Evolutionary conservation across 1,140 invertebrate species (phyloP).

Genomic region (Dinoponera quadriceps): DNA sequence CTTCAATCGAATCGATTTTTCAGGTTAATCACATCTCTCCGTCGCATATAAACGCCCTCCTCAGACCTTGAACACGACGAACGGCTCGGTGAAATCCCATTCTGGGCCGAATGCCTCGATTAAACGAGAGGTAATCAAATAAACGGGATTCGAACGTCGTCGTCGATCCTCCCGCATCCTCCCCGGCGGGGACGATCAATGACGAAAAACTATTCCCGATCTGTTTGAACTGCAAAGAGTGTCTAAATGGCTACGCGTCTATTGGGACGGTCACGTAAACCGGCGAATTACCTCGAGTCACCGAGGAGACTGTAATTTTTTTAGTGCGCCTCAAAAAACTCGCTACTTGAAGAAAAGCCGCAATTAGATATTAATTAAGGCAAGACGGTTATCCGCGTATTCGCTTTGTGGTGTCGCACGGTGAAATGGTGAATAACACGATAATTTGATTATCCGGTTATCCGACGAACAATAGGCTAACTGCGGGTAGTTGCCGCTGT

Average conservation of each 20-base stretch:
- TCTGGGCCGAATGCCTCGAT: slow-evolving; percentile 65
- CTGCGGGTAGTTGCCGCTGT: slow-evolving; percentile 71
- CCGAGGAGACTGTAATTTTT: not conserved
- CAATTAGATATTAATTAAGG: slow-evolving; percentile 79
- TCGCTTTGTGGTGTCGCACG: slow-evolving; percentile 41
- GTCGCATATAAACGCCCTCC: slow-evolving; percentile 61
- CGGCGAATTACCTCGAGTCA: slow-evolving; percentile 3
- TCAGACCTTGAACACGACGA: slow-evolving; percentile 51
- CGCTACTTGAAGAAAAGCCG: slow-evolving; percentile 62
- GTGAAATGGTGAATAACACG: slow-evolving; percentile 66
- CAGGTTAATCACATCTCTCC: slow-evolving; percentile 40
- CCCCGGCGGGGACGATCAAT: slow-evolving; percentile 42
- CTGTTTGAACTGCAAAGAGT: slow-evolving; percentile 50
- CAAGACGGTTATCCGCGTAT: slow-evolving; percentile 68
- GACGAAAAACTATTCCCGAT: slow-evolving; percentile 55
- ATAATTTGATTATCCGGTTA: slow-evolving; percentile 79
- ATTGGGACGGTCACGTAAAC: slow-evolving; percentile 15
- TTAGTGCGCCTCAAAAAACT: not conserved
- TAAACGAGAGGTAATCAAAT: slow-evolving; percentile 75
- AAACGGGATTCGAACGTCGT: slow-evolving; percentile 75
- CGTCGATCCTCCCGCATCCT: slow-evolving; percentile 43
- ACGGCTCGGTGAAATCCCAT: slow-evolving; percentile 64
- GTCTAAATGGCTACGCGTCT: slow-evolving; percentile 37
- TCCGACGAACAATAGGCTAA: slow-evolving; percentile 77
- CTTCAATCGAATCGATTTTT: slow-evolving; percentile 54